Evolutionary conservation across 2,888 invertebrate genomes (phyloP).

Genomic region (Pomacea canaliculata): DNA sequence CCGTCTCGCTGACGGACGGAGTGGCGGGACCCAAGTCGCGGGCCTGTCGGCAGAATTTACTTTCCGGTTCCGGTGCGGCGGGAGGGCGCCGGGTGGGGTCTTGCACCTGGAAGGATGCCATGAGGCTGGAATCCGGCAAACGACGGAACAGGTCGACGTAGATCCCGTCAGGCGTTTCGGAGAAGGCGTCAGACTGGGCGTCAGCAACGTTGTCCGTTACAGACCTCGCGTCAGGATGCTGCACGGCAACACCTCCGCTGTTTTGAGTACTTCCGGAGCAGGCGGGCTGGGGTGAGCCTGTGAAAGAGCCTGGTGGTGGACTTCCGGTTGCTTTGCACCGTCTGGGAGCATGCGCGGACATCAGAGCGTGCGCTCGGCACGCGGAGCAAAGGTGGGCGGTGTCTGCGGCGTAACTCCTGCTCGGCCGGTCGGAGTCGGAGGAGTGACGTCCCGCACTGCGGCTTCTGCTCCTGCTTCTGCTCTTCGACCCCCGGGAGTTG

Average conservation of each 20-base stretch:
- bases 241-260: background rate
- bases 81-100: constrained; percentile 2
- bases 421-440: background rate
- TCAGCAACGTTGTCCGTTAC: background rate
- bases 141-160: constrained; percentile 30
- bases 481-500: background rate
- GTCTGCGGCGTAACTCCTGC: constrained; percentile 30
- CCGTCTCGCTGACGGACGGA: constrained; percentile 10
- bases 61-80: constrained; percentile 16
- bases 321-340: background rate
- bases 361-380: background rate
- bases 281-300: background rate
- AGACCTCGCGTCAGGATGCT: background rate
- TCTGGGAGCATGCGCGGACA: background rate
- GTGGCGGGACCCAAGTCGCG: constrained; percentile 15
- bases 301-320: constrained; percentile 15
- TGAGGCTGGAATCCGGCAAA: constrained; percentile 9
- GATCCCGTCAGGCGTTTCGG: constrained; percentile 18
- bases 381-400: constrained; percentile 19
- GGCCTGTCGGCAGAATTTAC: constrained; percentile 9
- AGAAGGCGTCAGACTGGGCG: background rate
- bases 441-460: background rate
- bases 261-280: background rate
- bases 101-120: constrained; percentile 10
- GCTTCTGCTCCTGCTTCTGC: constrained; percentile 2